Evolutionary conservation across 2,888 invertebrate genomes (phyloP), one percentile per base, ranked within the genome.

Genomic region (Oscheius onirici): DNA sequence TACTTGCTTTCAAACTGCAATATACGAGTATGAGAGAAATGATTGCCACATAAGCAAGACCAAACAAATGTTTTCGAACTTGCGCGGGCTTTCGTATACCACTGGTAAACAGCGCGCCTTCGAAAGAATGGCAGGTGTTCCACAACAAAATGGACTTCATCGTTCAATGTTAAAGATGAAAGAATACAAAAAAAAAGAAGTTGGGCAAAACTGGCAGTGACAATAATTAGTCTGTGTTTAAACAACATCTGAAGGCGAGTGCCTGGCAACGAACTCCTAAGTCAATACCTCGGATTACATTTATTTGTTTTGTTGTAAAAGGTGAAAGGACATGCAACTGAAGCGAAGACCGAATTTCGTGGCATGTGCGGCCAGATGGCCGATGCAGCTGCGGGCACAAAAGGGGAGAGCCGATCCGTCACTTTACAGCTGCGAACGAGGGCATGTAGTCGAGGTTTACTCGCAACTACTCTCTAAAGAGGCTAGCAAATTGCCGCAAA

Each of bases 341-440:
- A 3, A n/a, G 52, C 6, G 34, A 52, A n/a, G 13, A 22, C 54
- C 34, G 24, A 26, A 55, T 55, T 22, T 22, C 54, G 10, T 3
- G 5, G 54, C 15, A 6, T 55, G 15, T 5, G 11, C 15, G 5
- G 20, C 46, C 46, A 46, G 22, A 26, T 26, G 26, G 58, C 17
- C 58, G 13, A 40, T 28, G 63, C 63, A 63, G 63, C 63, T 63
- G 63, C 63, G 43, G 43, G 28, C 52, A 52, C 51, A 54, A 52
- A 65, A 65, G 52, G 51, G 65, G 65, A 51, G 51, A 26, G 34
- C 11, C 40, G 52, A 66, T 66, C 54, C 66, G 43, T 54, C 52
- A 66, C 66, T 66, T 54, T 52, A 54, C 66, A 52, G 66, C 66
- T 52, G 66, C 52, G 66, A 15, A 54, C 46, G 26, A 34, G 52